Percentiles rank a stretch among this genome's conserved stretches.
Evolutionary conservation across 2,797 vertebrate genomes (phyloP).

Genomic region (Muscicapa striata): DNA sequence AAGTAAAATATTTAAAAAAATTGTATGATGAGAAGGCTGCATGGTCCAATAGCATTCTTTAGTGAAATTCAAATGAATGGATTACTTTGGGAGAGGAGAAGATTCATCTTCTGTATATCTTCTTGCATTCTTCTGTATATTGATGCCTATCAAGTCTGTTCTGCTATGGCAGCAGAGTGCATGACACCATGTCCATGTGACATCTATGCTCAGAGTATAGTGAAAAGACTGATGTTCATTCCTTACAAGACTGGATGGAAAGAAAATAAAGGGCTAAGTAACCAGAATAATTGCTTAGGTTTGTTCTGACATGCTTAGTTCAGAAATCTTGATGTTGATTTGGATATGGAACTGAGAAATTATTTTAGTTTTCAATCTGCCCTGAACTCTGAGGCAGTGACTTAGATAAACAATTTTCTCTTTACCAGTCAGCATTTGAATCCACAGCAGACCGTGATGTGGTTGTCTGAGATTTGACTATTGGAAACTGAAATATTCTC

Average conservation of each 20-base stretch:
- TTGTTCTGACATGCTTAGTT: background rate
- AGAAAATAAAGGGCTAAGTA: background rate
- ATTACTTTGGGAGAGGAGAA: background rate
- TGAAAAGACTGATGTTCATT: background rate
- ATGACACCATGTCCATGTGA: background rate
- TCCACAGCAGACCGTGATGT: background rate
- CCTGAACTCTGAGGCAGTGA: background rate
- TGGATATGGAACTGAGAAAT: background rate
- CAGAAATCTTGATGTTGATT: background rate
- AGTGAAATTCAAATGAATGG: background rate
- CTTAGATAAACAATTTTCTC: background rate
- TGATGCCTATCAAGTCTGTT: background rate
- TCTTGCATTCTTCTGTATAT: background rate
- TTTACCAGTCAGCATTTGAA: background rate
- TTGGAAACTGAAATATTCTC: background rate
- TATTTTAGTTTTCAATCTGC: background rate
- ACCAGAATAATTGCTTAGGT: background rate
- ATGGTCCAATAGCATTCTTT: background rate
- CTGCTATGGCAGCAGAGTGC: background rate
- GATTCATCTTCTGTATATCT: background rate
- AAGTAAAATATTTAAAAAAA: background rate
- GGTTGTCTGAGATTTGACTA: background rate
- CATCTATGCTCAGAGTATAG: background rate
- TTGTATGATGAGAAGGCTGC: background rate
- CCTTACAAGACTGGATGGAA: background rate